Evolutionary conservation across 2,888 invertebrate genomes (phyloP).

Genomic region (Atrina japonica): DNA sequence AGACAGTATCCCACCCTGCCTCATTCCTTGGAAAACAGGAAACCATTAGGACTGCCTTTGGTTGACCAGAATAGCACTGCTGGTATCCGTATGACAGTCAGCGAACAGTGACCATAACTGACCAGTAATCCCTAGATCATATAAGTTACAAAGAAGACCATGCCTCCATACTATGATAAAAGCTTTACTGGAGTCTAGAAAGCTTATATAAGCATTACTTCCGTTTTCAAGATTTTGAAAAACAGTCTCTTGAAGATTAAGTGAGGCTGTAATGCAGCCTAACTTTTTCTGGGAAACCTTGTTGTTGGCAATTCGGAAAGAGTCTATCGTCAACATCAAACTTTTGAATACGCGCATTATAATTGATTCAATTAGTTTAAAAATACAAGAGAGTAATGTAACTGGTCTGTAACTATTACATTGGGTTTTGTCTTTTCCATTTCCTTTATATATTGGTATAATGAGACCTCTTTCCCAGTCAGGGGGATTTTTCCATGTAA

Average conservation of each 20-base stretch:
- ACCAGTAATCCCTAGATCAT: constrained; percentile 2
- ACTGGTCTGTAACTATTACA: constrained; percentile 15
- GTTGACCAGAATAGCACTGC: constrained; percentile 22
- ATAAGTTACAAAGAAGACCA: constrained; percentile 17
- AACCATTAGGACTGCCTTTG: constrained; percentile 11
- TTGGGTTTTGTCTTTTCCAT: constrained; percentile 1
- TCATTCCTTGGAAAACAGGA: constrained; percentile 14
- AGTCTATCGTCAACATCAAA: neutral
- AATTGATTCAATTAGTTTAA: constrained; percentile 25
- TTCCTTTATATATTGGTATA: constrained; percentile 21
- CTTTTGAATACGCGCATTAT: neutral
- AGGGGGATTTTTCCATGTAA: constrained; percentile 9
- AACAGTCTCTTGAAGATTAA: constrained; percentile 25
- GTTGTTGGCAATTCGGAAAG: constrained; percentile 21
- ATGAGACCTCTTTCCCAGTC: constrained; percentile 23
- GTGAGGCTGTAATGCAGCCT: constrained; percentile 18
- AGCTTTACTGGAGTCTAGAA: constrained; percentile 18
- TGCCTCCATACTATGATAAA: constrained; percentile 24
- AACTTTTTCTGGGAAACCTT: neutral
- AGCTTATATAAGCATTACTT: constrained; percentile 19
- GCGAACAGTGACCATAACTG: constrained; percentile 5
- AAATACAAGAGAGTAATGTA: constrained; percentile 1
- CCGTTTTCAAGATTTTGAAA: constrained; percentile 18
- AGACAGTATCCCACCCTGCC: constrained; percentile 26
- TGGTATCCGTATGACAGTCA: constrained; percentile 8